Percentiles rank a stretch among this genome's conserved stretches.
phyloP scores from a whole-genome alignment of 2,888 invertebrate genomes.

The Lasioglossum leucozonium region DNA sequence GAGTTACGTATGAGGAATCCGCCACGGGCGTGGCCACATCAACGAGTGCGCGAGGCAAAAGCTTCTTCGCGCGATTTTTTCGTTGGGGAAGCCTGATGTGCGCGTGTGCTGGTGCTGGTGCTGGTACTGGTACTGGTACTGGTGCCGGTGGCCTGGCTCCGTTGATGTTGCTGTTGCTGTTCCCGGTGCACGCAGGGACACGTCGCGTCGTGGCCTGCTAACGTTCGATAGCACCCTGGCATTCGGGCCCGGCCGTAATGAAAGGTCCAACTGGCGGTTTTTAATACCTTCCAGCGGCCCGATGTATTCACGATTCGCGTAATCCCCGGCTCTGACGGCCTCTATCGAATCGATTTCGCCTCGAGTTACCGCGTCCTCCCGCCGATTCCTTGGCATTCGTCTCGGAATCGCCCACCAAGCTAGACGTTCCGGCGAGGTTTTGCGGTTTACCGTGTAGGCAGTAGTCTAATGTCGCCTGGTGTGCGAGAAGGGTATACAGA shows the following conservation, averaged over 20 bases:
- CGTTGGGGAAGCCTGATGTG: constrained; percentile 41
- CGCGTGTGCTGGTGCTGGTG: constrained; percentile 12
- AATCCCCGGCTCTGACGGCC: constrained; percentile 40
- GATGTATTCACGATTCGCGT: constrained; percentile 45
- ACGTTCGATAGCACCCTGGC: constrained; percentile 55
- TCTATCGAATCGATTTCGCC: constrained; percentile 47
- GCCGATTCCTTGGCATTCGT: constrained; percentile 8
- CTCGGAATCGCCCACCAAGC: background rate
- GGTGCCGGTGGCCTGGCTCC: background rate
- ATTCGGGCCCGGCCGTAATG: constrained; percentile 65
- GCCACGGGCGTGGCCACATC: constrained; percentile 84
- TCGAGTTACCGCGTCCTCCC: constrained; percentile 22
- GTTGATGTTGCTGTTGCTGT: background rate
- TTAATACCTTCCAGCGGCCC: constrained; percentile 54
- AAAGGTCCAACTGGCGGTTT: constrained; percentile 50
- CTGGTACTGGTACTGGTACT: constrained; percentile 16
- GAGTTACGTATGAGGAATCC: constrained; percentile 85
- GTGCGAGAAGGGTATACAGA: background rate
- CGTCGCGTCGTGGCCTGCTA: background rate
- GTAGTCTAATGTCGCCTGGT: background rate
- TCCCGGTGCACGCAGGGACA: constrained; percentile 7
- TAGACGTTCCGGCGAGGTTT: background rate
- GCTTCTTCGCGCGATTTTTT: constrained; percentile 75
- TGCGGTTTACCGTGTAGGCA: background rate
- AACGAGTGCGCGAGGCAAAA: constrained; percentile 78